These are phyloP conservation scores for Synanceia verrucosa DNA, from an alignment of 2,797 vertebrate genomes.

Conservation along the genomic window DNA sequence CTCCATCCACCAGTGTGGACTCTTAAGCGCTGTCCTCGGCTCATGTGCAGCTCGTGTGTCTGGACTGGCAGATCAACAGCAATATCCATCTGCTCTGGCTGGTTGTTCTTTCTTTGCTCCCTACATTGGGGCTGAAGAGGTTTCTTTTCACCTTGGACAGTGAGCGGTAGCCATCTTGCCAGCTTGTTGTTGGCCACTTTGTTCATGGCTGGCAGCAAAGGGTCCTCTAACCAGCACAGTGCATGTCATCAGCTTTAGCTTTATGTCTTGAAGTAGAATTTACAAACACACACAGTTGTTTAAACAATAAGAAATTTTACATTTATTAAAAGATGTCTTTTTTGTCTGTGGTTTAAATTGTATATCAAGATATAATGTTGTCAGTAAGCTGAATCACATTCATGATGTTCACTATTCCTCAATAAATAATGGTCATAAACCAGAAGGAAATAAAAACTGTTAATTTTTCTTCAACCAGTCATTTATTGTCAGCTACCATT, in stretches of 20 bases:
- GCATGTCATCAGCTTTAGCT: neutral
- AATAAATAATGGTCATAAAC: neutral
- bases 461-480: too few species aligned
- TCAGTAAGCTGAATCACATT: neutral
- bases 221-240: neutral
- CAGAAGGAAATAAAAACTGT: neutral
- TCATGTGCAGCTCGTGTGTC: slow-evolving; percentile 29
- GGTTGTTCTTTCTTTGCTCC: neutral
- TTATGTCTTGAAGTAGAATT: neutral
- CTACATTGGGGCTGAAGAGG: slow-evolving; percentile 28
- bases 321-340: neutral
- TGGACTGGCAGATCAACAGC: slow-evolving; percentile 40
- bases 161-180: neutral
- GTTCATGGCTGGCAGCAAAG: slow-evolving; percentile 3
- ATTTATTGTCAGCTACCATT: neutral
- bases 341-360: neutral
- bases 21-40: slow-evolving; percentile 33
- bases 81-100: slow-evolving; percentile 47
- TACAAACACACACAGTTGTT: neutral
- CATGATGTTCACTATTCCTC: neutral
- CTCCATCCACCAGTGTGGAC: slow-evolving; percentile 22
- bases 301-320: neutral
- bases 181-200: slow-evolving; percentile 8
- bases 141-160: slow-evolving; percentile 30
- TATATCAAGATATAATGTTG: too few species aligned